These are phyloP conservation scores for Andrena camellia DNA, from an alignment of 2,888 invertebrate species.

Conservation along the genomic window DNA sequence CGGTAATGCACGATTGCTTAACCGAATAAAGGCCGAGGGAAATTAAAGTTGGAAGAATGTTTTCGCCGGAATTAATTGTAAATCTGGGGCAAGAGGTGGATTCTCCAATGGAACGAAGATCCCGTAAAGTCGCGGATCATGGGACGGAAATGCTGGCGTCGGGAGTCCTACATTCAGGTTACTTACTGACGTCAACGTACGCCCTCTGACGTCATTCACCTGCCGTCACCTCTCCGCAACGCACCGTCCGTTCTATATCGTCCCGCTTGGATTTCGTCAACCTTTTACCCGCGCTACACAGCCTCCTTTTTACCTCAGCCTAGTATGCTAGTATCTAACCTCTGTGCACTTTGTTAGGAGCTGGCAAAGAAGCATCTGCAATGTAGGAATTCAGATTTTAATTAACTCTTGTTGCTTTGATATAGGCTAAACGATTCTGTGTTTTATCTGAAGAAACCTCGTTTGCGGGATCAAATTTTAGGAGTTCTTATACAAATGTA, in stretches of 20 bases:
- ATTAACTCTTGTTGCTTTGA: no score
- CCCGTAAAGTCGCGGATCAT: background rate
- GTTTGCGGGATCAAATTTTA: no score
- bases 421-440: no score
- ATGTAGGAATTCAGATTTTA: no score
- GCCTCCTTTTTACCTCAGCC: conserved; percentile 12
- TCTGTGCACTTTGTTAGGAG: background rate
- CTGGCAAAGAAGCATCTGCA: background rate
- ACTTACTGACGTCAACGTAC: conserved; percentile 79
- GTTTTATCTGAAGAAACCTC: no score
- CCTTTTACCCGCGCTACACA: conserved; percentile 33
- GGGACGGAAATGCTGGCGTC: conserved; percentile 12
- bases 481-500: no score
- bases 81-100: background rate
- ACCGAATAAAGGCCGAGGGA: no score
- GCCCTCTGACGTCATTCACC: conserved; percentile 81
- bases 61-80: no score
- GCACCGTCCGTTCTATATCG: conserved; percentile 32
- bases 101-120: background rate
- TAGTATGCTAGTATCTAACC: conserved; percentile 13
- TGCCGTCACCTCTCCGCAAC: conserved; percentile 67
- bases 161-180: conserved; percentile 61
- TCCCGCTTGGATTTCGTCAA: conserved; percentile 68
- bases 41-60: no score
- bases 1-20: no score